Evolutionary conservation across 2,797 vertebrate genomes (phyloP), one percentile per base, ranked within the genome.

Genomic region (Smutsia temminckii): DNA sequence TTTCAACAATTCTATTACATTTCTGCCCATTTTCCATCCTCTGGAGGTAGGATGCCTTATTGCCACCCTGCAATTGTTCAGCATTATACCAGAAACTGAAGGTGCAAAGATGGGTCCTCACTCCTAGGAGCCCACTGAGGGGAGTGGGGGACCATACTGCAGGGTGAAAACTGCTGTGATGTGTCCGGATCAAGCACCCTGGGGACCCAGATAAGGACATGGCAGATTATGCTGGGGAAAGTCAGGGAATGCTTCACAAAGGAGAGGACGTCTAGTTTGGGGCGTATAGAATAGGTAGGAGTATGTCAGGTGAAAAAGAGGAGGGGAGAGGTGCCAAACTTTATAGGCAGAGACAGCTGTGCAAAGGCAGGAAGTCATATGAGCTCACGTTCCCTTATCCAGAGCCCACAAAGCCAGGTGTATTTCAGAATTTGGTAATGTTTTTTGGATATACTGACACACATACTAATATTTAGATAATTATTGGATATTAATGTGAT

Each of bases 371-470:
- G 69, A 85, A 49, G 8, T 93, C 72, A 8, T 27, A 16, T 21
- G 80, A 29, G 57, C 51, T 86, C 23, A 63, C 53, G 37, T 77
- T 95, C 80, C 34, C 14, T 85, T 93, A 59, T 64, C 79, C 42
- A 46, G 93, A 95, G 37, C 25, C 37, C 2, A 63, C 8, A 10
- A 40, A 29, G 53, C n/a, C 69, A 83, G 53, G 37, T 91, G 20
- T 61, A 27, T 89, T 90, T 89, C 27, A 84, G 40, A 85, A 86
- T 68, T 51, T 94, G 32, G n/a, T 51, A 34, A 61, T 25, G 93
- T 55, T 78, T 66, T 55, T 13, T 21, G 21, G 46, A 46, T 46
- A 46, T 46, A 46, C 46, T 46, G 46, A 46, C 46, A 46, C 9
- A 46, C 46, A 46, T 46, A 11, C 9, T 46, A 46, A 46, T 46